Base-by-base conservation (phyloP, 2,113 vertebrate genomes). In the Sinocyclocheilus grahami region DNA sequence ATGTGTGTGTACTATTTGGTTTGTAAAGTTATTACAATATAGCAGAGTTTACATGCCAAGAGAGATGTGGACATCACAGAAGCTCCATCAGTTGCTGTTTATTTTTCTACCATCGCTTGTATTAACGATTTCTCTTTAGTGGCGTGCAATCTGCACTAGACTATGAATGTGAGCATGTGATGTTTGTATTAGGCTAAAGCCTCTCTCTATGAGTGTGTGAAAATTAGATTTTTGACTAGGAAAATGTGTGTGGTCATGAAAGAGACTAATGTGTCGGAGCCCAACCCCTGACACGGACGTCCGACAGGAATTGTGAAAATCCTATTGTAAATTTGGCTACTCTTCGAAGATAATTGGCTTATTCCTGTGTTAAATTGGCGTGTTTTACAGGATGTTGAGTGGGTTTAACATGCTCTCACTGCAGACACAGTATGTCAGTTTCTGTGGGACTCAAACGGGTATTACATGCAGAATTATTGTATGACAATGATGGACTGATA, bases 311-410 rank as follows among this genome's bases (percentile, higher is more conserved):
- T 91, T 87, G 84, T 78, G 55, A 51, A 91, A 92, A 93, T 93
- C 92, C 92, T 91, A 89, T 92, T 93, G 93, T 93, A 92, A 92
- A 91, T 91, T 80, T 92, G 92, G 89, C 91, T 88, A 83, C 90
- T 89, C 88, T 87, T 87, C 83, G 85, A 91, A 91, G 92, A 93
- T 94, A 94, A 94, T 93, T 93, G 93, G 93, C 93, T 95, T 93
- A 93, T 92, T 94, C 92, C 92, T 92, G 91, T 90, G 92, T 93
- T 93, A 92, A 93, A 92, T 90, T 86, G 90, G 91, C 85, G 83
- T 48, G 84, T 94, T 93, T 92, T 93, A 83, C 90, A 92, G 93
- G 93, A 93, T 88, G 86, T 80, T 67, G 92, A 86, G 87, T 89
- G 92, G 92, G 92, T 91, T 93, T 89, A 92, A 71, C 48, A 24